Base-by-base conservation (phyloP, 2,797 vertebrate genomes). In the Mus caroli region DNA sequence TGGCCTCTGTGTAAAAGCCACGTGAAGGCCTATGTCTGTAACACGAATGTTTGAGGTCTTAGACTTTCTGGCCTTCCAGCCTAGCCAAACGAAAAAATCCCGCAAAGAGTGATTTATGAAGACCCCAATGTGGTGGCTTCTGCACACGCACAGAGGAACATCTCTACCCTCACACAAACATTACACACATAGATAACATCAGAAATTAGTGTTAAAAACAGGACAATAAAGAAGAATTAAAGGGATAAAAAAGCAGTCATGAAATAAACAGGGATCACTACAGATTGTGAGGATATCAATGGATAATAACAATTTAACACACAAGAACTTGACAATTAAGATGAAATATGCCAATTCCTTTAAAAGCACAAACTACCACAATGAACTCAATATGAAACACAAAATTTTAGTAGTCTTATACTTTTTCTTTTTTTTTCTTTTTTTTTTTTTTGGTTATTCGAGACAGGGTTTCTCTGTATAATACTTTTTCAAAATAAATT, bases 321-420 rank as follows among this genome's bases (percentile, higher is more conserved):
- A 87, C 0, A 2, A 83, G 84, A 96, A 92, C n/a, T 93, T 90
- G 71, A 96, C 71, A 85, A 92, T 46, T 88, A 90, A 90, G 77
- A 95, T 92, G 24, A 94, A 95, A 90, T 79, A 54, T 15, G 84
- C 31, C 52, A 92, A 62, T 95, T 88, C 34, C 60, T 88, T n/a
- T 58, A 95, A 90, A 95, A 88, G 40, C 50, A 73, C 6, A n/a
- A 76, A 76, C 40, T 76, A 46, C 28, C 34, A 52, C 6, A 94
- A 86, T 69, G 52, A 26, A 85, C 46, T 12, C 56, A 94, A 86
- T 62, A 60, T 60, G 58, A 91, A 95, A 50, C 10, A 93, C 19
- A 62, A 76, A 71, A 75, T 79, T 86, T 60, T n/a, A 92, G 85
- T 64, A 91, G 12, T 54, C 22, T 56, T 87, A 1, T 77, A 73